These are phyloP conservation scores for Amyelois transitella DNA, from an alignment of 1,140 invertebrate species.

Conservation along the genomic window DNA sequence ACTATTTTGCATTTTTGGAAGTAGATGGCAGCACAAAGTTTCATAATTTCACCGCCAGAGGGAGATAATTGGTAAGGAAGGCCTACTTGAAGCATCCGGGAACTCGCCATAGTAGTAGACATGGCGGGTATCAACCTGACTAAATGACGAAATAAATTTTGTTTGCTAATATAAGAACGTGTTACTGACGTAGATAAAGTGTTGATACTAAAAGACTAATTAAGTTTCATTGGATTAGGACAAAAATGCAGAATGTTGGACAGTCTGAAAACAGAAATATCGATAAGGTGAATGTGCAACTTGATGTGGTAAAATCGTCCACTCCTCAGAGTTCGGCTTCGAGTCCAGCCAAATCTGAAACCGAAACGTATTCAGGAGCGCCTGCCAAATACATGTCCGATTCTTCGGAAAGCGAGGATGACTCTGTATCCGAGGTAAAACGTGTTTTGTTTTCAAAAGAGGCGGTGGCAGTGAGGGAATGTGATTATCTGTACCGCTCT, in stretches of 20 bases:
- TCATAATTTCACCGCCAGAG: slow-evolving; percentile 57
- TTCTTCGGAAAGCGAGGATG: slow-evolving; percentile 93
- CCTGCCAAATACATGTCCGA: slow-evolving; percentile 90
- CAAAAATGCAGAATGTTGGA: slow-evolving; percentile 93
- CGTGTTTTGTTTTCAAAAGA: slow-evolving; percentile 72
- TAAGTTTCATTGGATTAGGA: slow-evolving; percentile 79
- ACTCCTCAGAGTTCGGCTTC: slow-evolving; percentile 74
- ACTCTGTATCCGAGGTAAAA: slow-evolving; percentile 93
- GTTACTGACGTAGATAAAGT: slow-evolving; percentile 73
- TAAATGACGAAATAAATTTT: slow-evolving; percentile 79
- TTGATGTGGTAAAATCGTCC: slow-evolving; percentile 75
- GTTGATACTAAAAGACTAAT: slow-evolving; percentile 73
- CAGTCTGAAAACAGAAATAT: slow-evolving; percentile 86
- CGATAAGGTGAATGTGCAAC: slow-evolving; percentile 80
- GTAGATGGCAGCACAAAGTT: slow-evolving; percentile 62
- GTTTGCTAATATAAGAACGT: slow-evolving; percentile 73
- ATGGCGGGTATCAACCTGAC: slow-evolving; percentile 82
- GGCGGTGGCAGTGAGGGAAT: slow-evolving; percentile 71
- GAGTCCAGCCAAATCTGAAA: slow-evolving; percentile 84
- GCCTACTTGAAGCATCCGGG: slow-evolving; percentile 76
- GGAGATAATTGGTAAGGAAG: slow-evolving; percentile 71
- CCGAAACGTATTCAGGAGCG: slow-evolving; percentile 83
- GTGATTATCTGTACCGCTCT: slow-evolving; percentile 71
- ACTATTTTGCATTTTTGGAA: slow-evolving; percentile 44
- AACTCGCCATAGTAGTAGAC: slow-evolving; percentile 78